Evolutionary conservation across 53 echinoderm and acorn worm species (phyloP), one percentile per base, ranked within the genome.

Genomic region (Mesocentrotus franciscanus): DNA sequence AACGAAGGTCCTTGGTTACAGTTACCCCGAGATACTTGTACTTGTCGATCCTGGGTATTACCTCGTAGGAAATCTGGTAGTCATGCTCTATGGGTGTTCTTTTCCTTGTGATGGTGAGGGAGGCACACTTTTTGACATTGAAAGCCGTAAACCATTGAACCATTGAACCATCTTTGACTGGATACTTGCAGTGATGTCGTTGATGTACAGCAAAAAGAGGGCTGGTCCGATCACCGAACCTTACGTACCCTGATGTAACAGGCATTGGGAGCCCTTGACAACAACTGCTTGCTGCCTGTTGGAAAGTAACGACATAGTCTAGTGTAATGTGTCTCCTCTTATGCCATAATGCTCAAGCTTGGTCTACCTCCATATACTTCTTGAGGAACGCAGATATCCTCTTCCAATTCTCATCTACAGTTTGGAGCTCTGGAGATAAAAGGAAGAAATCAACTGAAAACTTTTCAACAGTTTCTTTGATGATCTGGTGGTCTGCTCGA

Each of bases 351-450:
- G 90, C 96, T 57, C 35, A 4, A 95, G 74, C 59, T 90, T 90
- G 55, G 93, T 36, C 8, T 20, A 14, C 13, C 18, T 5, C 22
- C 87, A 94, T 71, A 18, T 60, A 57, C 7, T 64, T 58, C 22
- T 55, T 57, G 0, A 96, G 72, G 15, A 94, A 59, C 26, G 34
- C 75, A 70, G 26, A 42, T 27, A 96, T 96, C 17, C 8, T 90
- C 55, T 58, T 34, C 96, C 92, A 96, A 78, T 96, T 96, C 60
- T 24, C 27, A 61, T 96, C 61, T 18, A 96, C 96, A 17, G 89
- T 55, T 26, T 72, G 34, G 7, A n/a, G 68, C 39, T 68, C 57
- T 49, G 96, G 94, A 74, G 87, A 85, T 7, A 85, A 96, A 30
- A 71, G 71, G 57, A 60, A 81, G 58, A 96, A n/a, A 91, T 90